Conservation (phyloP, 2,888 invertebrate genomes). For the Andrena chrysosceles region DNA sequence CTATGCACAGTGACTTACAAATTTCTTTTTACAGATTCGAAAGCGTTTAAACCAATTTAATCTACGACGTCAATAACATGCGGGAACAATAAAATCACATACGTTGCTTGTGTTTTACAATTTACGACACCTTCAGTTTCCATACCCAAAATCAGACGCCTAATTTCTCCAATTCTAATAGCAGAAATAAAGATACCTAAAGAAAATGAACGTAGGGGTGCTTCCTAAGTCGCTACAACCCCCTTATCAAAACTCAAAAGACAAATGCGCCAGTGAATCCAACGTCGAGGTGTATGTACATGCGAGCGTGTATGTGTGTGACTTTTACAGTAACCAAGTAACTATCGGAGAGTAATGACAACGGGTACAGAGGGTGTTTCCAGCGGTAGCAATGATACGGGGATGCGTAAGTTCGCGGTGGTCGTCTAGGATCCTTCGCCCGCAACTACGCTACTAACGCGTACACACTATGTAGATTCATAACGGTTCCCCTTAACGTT, state of each 20-base stretch:
- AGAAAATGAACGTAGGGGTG: neutral
- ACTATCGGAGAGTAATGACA: conserved; percentile 38
- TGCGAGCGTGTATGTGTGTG: conserved; percentile 6
- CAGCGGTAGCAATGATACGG: conserved; percentile 15
- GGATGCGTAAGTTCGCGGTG: conserved; percentile 32
- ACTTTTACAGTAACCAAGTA: conserved; percentile 22
- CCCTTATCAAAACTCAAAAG: neutral
- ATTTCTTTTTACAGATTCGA: too few species aligned
- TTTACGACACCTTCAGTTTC: neutral
- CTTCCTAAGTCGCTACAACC: neutral
- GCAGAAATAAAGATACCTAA: neutral
- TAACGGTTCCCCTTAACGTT: conserved; percentile 60
- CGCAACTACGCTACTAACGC: conserved; percentile 28
- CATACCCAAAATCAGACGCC: neutral
- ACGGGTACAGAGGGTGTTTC: conserved; percentile 18
- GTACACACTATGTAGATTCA: conserved; percentile 24
- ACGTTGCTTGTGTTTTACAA: neutral
- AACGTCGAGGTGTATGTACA: neutral
- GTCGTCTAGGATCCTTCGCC: conserved; percentile 33
- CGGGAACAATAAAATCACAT: neutral
- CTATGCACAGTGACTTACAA: too few species aligned
- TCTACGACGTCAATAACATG: too few species aligned
- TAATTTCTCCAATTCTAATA: neutral
- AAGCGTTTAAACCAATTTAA: neutral
- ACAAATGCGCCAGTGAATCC: neutral